Conservation (phyloP, 2,113 vertebrate species). For the Parus major region DNA sequence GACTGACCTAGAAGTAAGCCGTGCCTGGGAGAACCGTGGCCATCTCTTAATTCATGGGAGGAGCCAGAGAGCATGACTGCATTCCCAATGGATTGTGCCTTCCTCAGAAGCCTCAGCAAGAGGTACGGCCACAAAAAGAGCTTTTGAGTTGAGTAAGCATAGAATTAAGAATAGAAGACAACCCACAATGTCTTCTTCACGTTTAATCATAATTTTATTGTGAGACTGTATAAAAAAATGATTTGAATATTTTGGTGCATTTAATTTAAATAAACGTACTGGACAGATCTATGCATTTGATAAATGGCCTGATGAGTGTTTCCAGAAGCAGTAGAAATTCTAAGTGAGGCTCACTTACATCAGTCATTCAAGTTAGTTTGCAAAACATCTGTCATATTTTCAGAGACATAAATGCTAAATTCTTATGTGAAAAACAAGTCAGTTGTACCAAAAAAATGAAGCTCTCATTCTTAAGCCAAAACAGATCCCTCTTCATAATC, state of each 20-base stretch:
- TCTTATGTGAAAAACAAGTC: neutral
- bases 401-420: neutral
- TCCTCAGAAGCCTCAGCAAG: neutral
- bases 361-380: neutral
- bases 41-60: neutral
- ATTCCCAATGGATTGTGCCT: neutral
- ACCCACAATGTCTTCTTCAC: neutral
- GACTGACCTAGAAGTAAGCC: neutral
- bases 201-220: neutral
- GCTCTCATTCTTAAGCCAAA: neutral
- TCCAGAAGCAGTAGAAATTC: neutral
- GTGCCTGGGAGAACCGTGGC: neutral
- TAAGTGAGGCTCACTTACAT: neutral
- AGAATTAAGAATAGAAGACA: neutral
- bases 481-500: neutral
- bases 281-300: neutral
- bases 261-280: neutral
- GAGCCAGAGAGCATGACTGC: accelerated
- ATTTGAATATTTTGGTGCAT: neutral
- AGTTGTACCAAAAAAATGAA: slow-evolving; percentile 22
- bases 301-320: neutral
- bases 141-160: neutral
- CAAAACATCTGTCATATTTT: neutral
- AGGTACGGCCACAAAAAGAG: neutral
- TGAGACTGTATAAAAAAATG: neutral